Evolutionary conservation across 2,888 invertebrate genomes (phyloP).

Genomic region (Chymomyza procnemis): DNA sequence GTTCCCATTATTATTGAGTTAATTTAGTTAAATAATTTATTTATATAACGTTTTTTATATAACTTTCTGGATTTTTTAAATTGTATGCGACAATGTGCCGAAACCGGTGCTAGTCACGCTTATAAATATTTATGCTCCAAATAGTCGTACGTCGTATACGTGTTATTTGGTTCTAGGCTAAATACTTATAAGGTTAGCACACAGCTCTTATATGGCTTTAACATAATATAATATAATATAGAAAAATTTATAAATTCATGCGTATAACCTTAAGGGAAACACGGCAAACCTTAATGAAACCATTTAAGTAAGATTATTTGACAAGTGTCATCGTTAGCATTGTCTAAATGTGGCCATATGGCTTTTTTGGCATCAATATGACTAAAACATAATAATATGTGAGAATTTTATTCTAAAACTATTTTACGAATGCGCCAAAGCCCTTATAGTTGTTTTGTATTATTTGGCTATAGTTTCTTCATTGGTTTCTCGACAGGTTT

Average conservation of each 20-base stretch:
- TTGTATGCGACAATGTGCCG: slow-evolving; percentile 15
- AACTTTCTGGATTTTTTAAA: slow-evolving; percentile 34
- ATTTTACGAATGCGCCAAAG: no score
- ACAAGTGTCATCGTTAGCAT: not conserved
- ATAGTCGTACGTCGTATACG: not conserved
- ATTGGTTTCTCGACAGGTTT: no score
- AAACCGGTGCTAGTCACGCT: slow-evolving; percentile 13
- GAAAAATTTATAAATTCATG: not conserved
- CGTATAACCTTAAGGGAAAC: not conserved
- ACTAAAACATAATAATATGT: not conserved
- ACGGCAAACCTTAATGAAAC: not conserved
- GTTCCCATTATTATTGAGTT: not conserved
- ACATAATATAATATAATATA: not conserved
- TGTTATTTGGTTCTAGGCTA: slow-evolving; percentile 8
- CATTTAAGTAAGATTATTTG: not conserved
- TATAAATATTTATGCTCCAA: slow-evolving; percentile 17
- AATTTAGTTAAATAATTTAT: not conserved
- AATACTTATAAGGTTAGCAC: not conserved
- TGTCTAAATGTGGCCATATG: not conserved
- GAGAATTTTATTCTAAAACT: not conserved
- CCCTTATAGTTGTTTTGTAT: no score
- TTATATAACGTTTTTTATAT: not conserved
- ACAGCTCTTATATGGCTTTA: not conserved
- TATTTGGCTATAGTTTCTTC: no score
- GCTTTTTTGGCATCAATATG: not conserved